A percentile compares a stretch with the other conserved stretches of the same genome.
phyloP scores from a whole-genome alignment of 2,113 vertebrate genomes.

The Burhinus bistriatus region DNA sequence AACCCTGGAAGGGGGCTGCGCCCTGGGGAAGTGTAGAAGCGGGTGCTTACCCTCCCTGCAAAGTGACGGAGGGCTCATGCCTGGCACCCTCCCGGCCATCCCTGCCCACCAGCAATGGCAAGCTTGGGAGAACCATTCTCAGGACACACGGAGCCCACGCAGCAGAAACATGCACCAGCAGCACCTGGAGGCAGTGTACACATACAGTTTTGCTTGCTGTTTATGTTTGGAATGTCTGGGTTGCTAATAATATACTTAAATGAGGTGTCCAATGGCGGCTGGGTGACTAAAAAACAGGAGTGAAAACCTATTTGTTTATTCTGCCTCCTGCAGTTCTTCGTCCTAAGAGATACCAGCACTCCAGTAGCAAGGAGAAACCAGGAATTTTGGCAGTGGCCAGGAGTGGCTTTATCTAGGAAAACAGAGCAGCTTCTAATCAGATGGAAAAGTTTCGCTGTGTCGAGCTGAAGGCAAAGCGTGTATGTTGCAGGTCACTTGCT shows the following conservation, averaged over 20 bases:
- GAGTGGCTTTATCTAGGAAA: not conserved
- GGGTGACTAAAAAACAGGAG: not conserved
- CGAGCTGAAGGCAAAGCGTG: not conserved
- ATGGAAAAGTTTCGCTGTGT: not conserved
- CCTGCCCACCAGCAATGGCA: fast-evolving
- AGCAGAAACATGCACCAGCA: not conserved
- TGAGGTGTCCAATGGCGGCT: not conserved
- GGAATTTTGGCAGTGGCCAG: not conserved
- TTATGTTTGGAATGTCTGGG: not conserved
- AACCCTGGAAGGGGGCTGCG: not conserved
- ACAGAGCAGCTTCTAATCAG: not conserved
- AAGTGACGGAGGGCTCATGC: not conserved
- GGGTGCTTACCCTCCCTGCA: not conserved
- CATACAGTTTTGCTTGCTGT: not conserved
- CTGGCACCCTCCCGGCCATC: not conserved
- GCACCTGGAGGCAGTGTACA: not conserved
- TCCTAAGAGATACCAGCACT: not conserved
- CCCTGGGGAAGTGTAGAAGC: not conserved
- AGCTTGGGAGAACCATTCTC: not conserved
- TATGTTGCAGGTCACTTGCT: not conserved
- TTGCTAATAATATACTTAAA: not conserved
- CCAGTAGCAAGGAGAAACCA: not conserved
- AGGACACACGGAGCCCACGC: fast-evolving
- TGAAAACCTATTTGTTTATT: not conserved
- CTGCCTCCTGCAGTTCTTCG: not conserved